Base-by-base conservation (phyloP, 2,113 vertebrate species). In the Myrmecophaga tridactyla region DNA sequence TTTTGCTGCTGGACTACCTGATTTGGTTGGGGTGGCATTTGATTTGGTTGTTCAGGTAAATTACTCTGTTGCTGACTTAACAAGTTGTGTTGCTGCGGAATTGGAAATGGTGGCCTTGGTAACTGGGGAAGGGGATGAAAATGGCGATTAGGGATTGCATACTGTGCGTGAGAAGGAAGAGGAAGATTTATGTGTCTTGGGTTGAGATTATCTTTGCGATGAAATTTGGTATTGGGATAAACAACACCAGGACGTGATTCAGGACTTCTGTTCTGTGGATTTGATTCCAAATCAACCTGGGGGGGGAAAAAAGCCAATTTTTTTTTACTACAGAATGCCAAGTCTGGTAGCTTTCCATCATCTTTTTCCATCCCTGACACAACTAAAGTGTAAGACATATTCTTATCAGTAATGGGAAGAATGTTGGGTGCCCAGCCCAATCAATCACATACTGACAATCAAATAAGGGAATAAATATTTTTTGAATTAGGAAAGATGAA, bases 181-280 rank as follows among this genome's bases (percentile, higher is more conserved):
- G 99, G 99, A 56, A 99, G 99, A 96, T 98, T 99, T 93, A 99
- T 98, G 87, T 99, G 98, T 98, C 99, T 99, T 96, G 99, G 99
- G 95, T 98, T 97, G 67, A 99, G 98, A 92, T 98, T 99, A 96
- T 99, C 99, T 98, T 99, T 99, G 95, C 99, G 99, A 53, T 99
- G 99, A 95, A 99, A 99, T 96, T 99, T 98, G 69, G 98, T 95
- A 23, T 97, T 99, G 31, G 99, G 98, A 97, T 99, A 99, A 93
- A 98, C 98, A 46, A 99, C 70, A 21, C 97, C 86, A 29, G 99
- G 98, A 83, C 99, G 99, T 0, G 99, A 98, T 94, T 99, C 99
- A 0, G 99, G 99, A 97, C 98, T 99, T 98, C 99, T 99, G 93
- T 98, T 99, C 97, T 99, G 99, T 85, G 98, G 97, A 94, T 97